Evolutionary conservation across 2,797 vertebrate genomes (phyloP).

Genomic region (Pagetopsis macropterus): DNA sequence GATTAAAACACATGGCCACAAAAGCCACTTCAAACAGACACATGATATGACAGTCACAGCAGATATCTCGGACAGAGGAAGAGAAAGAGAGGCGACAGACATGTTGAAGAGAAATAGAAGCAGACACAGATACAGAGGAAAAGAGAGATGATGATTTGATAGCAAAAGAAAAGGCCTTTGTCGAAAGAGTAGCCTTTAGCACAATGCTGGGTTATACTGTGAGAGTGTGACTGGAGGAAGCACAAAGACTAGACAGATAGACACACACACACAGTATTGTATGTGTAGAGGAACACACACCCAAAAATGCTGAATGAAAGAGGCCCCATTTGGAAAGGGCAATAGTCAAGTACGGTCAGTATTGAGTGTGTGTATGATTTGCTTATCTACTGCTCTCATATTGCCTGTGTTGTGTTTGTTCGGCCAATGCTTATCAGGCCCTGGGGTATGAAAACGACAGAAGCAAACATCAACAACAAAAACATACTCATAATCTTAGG

Average conservation of each 20-base stretch:
- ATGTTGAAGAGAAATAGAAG: constrained; percentile 49
- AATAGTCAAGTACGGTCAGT: constrained; percentile 71
- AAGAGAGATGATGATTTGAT: constrained; percentile 67
- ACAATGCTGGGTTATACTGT: constrained; percentile 67
- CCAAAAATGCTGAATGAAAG: constrained; percentile 50
- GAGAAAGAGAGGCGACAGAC: constrained; percentile 33
- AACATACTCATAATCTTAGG: constrained; percentile 57
- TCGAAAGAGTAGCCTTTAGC: constrained; percentile 63
- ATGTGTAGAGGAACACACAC: constrained; percentile 24
- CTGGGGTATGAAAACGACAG: constrained; percentile 71
- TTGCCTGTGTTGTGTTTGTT: constrained; percentile 78
- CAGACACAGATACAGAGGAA: constrained; percentile 46
- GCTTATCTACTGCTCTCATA: constrained; percentile 79
- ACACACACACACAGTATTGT: constrained; percentile 10
- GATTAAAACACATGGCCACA: constrained; percentile 54
- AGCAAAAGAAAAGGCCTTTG: constrained; percentile 72
- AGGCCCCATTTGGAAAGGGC: constrained; percentile 50
- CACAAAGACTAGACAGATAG: constrained; percentile 53
- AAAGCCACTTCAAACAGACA: constrained; percentile 62
- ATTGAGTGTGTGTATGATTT: constrained; percentile 63
- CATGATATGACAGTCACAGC: constrained; percentile 81
- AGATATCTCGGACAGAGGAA: constrained; percentile 75
- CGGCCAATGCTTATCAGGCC: constrained; percentile 80
- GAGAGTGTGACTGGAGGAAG: constrained; percentile 54
- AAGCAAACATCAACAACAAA: constrained; percentile 66